These are phyloP conservation scores for Notothenia coriiceps DNA, from an alignment of 2,113 vertebrate genomes.

Conservation along the genomic window DNA sequence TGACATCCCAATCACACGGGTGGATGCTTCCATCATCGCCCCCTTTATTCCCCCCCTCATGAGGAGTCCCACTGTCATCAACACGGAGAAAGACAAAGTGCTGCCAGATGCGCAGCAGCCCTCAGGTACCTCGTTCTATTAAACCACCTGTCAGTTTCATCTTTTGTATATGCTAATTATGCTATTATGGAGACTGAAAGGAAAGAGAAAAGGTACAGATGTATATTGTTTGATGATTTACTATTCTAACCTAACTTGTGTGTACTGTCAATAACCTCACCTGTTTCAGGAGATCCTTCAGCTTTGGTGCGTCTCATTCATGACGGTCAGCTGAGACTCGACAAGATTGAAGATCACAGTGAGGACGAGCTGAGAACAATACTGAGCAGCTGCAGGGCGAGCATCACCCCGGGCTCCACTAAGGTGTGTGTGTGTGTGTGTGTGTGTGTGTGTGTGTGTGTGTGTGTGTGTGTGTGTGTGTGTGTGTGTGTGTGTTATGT, in stretches of 20 bases:
- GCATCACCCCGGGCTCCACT: conserved; percentile 74
- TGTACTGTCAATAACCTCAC: background rate
- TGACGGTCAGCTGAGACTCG: conserved; percentile 88
- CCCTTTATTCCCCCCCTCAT: conserved; percentile 97
- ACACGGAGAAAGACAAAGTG: conserved; percentile 96
- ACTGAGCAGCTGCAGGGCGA: conserved; percentile 86
- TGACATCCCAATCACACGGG: conserved; percentile 93
- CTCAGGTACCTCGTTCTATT: conserved; percentile 48
- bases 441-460: conserved; percentile 13
- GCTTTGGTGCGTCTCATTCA: conserved; percentile 91
- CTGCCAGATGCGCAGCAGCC: conserved; percentile 58
- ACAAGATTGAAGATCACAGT: conserved; percentile 87
- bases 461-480: too few relatives aligned
- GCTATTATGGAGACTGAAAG: background rate
- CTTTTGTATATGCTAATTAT: background rate
- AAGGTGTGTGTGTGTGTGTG: conserved; percentile 80
- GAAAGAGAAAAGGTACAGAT: background rate
- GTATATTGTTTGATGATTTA: background rate
- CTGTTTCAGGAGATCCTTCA: conserved; percentile 87
- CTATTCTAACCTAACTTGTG: too few relatives aligned
- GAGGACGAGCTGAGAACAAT: conserved; percentile 87
- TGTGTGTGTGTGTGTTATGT: too few relatives aligned
- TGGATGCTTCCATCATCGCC: conserved; percentile 96
- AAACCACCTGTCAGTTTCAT: background rate
- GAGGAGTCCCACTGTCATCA: conserved; percentile 90